Percentiles rank a stretch among this genome's conserved stretches.
phyloP scores from a whole-genome alignment of 2,888 invertebrate genomes.

The Epinotia demarniana region DNA sequence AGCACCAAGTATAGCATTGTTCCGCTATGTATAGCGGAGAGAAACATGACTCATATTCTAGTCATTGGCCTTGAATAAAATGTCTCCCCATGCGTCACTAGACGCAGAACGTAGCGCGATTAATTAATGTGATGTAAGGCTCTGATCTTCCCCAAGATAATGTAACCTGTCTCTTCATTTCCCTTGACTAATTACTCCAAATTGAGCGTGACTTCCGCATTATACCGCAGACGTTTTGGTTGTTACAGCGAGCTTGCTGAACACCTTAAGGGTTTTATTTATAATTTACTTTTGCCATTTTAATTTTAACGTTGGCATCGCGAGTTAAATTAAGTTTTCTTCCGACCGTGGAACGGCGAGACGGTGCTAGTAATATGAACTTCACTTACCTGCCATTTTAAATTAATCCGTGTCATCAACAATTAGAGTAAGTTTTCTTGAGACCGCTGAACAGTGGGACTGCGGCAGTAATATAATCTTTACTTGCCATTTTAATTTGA shows the following conservation, averaged over 20 bases:
- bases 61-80: background rate
- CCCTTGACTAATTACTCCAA: conserved; percentile 9
- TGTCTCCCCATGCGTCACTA: background rate
- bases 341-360: conserved; percentile 85
- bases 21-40: too few species aligned
- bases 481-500: background rate
- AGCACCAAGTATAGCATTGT: too few species aligned
- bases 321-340: background rate
- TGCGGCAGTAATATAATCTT: conserved; percentile 65
- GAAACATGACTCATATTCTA: too few species aligned
- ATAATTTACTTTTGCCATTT: conserved; percentile 1
- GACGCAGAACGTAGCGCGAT: background rate
- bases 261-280: conserved; percentile 1
- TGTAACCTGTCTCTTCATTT: background rate
- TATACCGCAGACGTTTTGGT: conserved; percentile 14
- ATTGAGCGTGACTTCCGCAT: background rate
- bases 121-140: background rate
- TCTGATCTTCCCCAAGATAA: background rate
- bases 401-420: background rate
- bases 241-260: background rate
- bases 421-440: background rate
- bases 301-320: background rate
- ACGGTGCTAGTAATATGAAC: conserved; percentile 76
- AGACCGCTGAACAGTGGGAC: conserved; percentile 86
- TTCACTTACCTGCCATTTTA: background rate